Conservation (phyloP, 2,888 invertebrate species). For the Macrophya annulata region DNA sequence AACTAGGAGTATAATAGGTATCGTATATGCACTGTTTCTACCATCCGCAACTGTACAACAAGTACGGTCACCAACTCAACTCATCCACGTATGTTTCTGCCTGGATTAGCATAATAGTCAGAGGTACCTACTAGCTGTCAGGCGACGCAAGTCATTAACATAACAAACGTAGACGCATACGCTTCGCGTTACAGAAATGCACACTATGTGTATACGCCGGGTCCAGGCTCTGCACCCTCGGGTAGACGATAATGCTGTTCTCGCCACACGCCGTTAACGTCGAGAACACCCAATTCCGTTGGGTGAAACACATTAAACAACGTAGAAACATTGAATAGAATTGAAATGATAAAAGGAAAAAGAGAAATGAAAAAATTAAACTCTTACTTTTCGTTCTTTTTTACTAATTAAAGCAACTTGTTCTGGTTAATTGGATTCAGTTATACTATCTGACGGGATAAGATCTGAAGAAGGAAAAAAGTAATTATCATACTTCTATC, state of each 20-base stretch:
- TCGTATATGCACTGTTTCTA: slow-evolving; percentile 3
- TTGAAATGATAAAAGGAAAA: background rate
- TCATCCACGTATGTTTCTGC: slow-evolving; percentile 51
- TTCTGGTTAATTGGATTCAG: no score
- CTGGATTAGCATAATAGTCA: slow-evolving; percentile 64
- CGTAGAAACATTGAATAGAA: background rate
- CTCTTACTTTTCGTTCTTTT: no score
- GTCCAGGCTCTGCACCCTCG: background rate
- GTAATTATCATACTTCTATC: background rate
- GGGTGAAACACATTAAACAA: background rate
- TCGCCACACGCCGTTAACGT: slow-evolving; percentile 21
- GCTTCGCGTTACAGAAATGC: slow-evolving; percentile 37
- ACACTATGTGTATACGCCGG: slow-evolving; percentile 47
- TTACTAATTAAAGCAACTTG: no score
- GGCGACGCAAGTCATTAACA: slow-evolving; percentile 68
- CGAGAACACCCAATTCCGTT: slow-evolving; percentile 3
- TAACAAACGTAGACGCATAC: slow-evolving; percentile 69
- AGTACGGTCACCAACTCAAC: slow-evolving; percentile 44
- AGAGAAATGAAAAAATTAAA: no score
- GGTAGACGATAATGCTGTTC: slow-evolving; percentile 4
- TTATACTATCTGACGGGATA: no score
- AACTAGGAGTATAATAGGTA: background rate
- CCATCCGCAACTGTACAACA: slow-evolving; percentile 27
- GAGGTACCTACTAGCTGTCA: slow-evolving; percentile 56
- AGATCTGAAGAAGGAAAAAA: background rate